These are phyloP conservation scores for Lasaia peninsularis DNA, from an alignment of 1,140 invertebrate genomes.

Conservation along the genomic window DNA sequence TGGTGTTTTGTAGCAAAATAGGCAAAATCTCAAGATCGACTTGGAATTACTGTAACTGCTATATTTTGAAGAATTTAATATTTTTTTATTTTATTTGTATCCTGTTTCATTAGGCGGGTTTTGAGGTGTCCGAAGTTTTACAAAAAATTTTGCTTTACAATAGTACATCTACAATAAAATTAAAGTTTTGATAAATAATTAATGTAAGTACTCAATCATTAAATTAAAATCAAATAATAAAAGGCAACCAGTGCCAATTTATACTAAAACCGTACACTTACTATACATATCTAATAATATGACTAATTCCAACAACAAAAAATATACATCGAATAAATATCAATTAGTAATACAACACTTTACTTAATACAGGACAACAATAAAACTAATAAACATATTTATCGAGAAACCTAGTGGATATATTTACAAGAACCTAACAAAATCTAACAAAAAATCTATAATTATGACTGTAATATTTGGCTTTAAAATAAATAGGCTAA, in stretches of 20 bases:
- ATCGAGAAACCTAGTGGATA: slow-evolving; percentile 57
- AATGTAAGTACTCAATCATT: slow-evolving; percentile 18
- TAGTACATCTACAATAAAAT: slow-evolving; percentile 13
- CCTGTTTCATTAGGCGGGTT: slow-evolving; percentile 40
- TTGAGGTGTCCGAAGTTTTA: slow-evolving; percentile 46
- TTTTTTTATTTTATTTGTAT: background rate
- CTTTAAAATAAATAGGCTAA: slow-evolving; percentile 74
- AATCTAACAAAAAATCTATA: slow-evolving; percentile 61
- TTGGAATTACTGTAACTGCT: background rate
- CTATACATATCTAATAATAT: slow-evolving; percentile 35
- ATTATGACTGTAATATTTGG: slow-evolving; percentile 76
- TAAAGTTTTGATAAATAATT: slow-evolving; percentile 13
- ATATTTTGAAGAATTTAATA: background rate
- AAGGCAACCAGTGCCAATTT: slow-evolving; percentile 56
- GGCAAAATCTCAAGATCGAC: no score
- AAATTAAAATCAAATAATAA: slow-evolving; percentile 18
- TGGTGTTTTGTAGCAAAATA: no score
- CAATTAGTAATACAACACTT: slow-evolving; percentile 68
- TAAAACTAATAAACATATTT: slow-evolving; percentile 63
- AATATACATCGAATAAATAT: slow-evolving; percentile 70
- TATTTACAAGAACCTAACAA: slow-evolving; percentile 73
- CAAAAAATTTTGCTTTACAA: slow-evolving; percentile 29
- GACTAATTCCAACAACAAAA: slow-evolving; percentile 53
- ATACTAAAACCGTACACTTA: slow-evolving; percentile 35
- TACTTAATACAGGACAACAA: slow-evolving; percentile 71